A percentile compares a stretch with the other conserved stretches of the same genome.
These are phyloP conservation scores for Galeopsomyia nigrocyanea DNA, from an alignment of 2,888 invertebrate species.

Conservation along the genomic window DNA sequence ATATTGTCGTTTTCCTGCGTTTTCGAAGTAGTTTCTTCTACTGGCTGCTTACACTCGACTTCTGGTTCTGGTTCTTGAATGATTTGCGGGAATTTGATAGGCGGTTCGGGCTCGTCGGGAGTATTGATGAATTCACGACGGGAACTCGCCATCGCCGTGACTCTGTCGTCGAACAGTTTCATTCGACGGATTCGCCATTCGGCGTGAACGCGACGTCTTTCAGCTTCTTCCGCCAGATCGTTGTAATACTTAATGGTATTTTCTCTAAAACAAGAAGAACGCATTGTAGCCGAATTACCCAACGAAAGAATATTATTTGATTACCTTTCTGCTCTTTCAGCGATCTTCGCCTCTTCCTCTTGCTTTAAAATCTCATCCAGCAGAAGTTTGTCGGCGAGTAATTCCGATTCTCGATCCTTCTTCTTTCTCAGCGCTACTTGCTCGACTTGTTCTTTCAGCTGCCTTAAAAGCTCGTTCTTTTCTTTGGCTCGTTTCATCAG, in stretches of 20 bases:
- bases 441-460: conserved; percentile 61
- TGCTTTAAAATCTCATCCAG: conserved; percentile 52
- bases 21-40: neutral
- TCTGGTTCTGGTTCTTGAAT: conserved; percentile 6
- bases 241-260: conserved; percentile 77
- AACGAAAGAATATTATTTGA: neutral
- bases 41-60: neutral
- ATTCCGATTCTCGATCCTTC: conserved; percentile 55
- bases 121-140: conserved; percentile 40
- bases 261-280: conserved; percentile 64
- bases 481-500: conserved; percentile 52
- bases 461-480: conserved; percentile 58
- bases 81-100: conserved; percentile 9
- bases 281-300: no score
- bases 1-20: conserved; percentile 12
- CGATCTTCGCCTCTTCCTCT: conserved; percentile 55
- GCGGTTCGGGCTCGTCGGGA: conserved; percentile 19
- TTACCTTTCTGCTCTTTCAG: conserved; percentile 57
- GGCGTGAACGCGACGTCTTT: conserved; percentile 72
- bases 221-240: conserved; percentile 74
- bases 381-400: conserved; percentile 57
- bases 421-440: conserved; percentile 57
- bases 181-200: conserved; percentile 73
- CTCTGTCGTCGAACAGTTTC: conserved; percentile 59
- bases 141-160: conserved; percentile 49